Evolutionary conservation across 1,140 invertebrate species (phyloP).

Genomic region (Nomia melanderi): DNA sequence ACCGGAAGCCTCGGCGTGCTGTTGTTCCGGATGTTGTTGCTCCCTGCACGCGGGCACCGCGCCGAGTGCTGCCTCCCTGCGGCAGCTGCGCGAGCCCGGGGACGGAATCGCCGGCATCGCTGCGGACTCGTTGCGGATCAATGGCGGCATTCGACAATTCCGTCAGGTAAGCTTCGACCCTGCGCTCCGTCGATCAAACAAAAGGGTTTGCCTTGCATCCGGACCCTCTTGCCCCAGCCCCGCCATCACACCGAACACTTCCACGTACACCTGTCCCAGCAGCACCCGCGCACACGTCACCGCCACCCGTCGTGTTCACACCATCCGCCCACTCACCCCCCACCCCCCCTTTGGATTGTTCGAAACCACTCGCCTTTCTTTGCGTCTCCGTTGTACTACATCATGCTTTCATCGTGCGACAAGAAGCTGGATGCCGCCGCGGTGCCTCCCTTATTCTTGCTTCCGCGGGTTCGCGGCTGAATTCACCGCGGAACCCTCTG

Average conservation of each 20-base stretch:
- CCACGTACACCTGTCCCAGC: background rate
- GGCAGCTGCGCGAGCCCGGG: slow-evolving; percentile 90
- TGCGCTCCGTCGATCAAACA: background rate
- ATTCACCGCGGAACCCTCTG: too few relatives aligned
- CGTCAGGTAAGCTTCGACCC: slow-evolving; percentile 90
- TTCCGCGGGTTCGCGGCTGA: too few relatives aligned
- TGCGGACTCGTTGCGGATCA: slow-evolving; percentile 97
- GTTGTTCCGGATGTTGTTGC: slow-evolving; percentile 84
- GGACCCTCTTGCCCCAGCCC: background rate
- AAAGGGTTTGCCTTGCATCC: slow-evolving; percentile 2
- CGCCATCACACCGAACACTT: background rate
- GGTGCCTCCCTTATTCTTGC: too few relatives aligned
- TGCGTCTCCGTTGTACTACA: background rate
- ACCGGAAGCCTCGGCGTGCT: slow-evolving; percentile 88
- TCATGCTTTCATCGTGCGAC: slow-evolving; percentile 22
- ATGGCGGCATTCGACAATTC: slow-evolving; percentile 97
- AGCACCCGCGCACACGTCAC: background rate
- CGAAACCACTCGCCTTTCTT: background rate
- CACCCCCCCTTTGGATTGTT: slow-evolving; percentile 24
- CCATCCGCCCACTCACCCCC: background rate
- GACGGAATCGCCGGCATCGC: slow-evolving; percentile 97
- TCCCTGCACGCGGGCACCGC: slow-evolving; percentile 81
- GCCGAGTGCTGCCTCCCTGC: slow-evolving; percentile 88
- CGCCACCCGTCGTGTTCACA: background rate
- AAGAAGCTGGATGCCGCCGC: background rate